These are phyloP conservation scores for honey bee (Apis mellifera) DNA, from an alignment of 1,140 invertebrate genomes.

Conservation along the genomic window Amel_HAv3.1 CM009931.2:12635001-12635500, in stretches of 20 bases:
- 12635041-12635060: not conserved
- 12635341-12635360: not conserved
- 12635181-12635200: not conserved
- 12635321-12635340: not conserved
- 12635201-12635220: not conserved
- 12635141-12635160: conserved; percentile 40
- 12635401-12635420: not conserved
- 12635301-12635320: not conserved
- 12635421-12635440: not conserved
- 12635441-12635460: not conserved
- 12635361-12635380: not conserved
- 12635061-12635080: conserved; percentile 41
- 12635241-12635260: not conserved
- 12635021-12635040: not conserved
- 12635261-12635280: not conserved
- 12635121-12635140: no score
- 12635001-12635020: conserved; percentile 38
- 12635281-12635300: not conserved
- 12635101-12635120: not conserved
- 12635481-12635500: not conserved
- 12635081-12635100: conserved; percentile 22
- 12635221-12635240: not conserved
- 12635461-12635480: not conserved
- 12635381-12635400: not conserved
- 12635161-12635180: conserved; percentile 11